Evolutionary conservation across 2,888 invertebrate species (phyloP), one percentile per base, ranked within the genome.

Genomic region (Petrolisthes cinctipes): DNA sequence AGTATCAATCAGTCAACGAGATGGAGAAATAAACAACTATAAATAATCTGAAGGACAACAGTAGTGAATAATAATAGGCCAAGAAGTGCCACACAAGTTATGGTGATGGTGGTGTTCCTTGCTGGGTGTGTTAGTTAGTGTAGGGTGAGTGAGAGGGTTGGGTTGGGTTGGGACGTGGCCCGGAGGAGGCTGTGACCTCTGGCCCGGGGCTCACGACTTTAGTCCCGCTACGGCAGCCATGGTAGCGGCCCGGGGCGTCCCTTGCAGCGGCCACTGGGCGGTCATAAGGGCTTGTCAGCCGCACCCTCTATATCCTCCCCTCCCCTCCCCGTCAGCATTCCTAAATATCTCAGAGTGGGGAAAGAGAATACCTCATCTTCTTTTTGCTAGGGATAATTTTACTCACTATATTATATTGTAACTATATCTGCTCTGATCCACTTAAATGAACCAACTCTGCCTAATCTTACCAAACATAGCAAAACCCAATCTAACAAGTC

Each of bases 211-310:
- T 83, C 78, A 71, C 83, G 86, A 83, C 83, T 79, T 57, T 14
- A 57, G 80, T 86, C 86, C 83, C 86, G 80, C 86, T 83, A 86
- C 78, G 68, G 79, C 79, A 71, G 86, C 83, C 83, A 80, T 80
- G 83, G 80, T 56, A 71, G 73, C 57, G 73, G 86, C 86, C 83
- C 51, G 57, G 20, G 79, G 86, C 86, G 53, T 57, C 56, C 83
- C 86, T 80, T 57, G 73, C 86, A 86, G 86, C 83, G 56, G 68
- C 83, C 83, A 51, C 83, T 54, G 83, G 86, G 86, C 66, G 86
- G 86, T 79, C 83, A 80, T 68, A 80, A 61, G 83, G 83, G 86
- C 86, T 78, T 61, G 71, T 14, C 71, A 53, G 82, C 54, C 68
- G 75, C 9, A 61, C 17, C 9, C 61, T 61, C 17, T 61, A 17